A percentile compares a stretch with the other conserved stretches of the same genome.
phyloP scores from a whole-genome alignment of 2,113 vertebrate genomes.

The Scatophagus argus region DNA sequence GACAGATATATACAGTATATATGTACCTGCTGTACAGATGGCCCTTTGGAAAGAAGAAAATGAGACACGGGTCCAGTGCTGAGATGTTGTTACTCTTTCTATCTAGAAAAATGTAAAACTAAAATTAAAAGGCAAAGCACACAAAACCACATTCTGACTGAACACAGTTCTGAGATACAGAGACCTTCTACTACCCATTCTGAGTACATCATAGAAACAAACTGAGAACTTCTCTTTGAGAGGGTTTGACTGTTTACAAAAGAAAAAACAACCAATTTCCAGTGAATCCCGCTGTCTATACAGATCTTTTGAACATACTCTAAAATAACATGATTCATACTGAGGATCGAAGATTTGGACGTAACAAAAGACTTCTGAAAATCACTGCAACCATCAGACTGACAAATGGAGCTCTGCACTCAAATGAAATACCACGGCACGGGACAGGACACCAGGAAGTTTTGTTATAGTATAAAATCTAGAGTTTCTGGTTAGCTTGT shows the following conservation, averaged over 20 bases:
- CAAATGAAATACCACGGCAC: slow-evolving; percentile 37
- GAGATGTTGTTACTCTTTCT: slow-evolving; percentile 48
- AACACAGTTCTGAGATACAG: slow-evolving; percentile 43
- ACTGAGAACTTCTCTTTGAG: slow-evolving; percentile 38
- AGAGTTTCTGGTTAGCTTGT: slow-evolving; percentile 29
- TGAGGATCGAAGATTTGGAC: slow-evolving; percentile 2
- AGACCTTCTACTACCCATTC: slow-evolving; percentile 40
- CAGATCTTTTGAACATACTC: slow-evolving; percentile 17
- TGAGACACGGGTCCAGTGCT: slow-evolving; percentile 51
- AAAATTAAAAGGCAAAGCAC: slow-evolving; percentile 46
- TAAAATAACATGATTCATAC: slow-evolving; percentile 23
- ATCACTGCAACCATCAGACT: slow-evolving; percentile 16
- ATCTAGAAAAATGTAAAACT: slow-evolving; percentile 46
- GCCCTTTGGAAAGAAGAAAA: slow-evolving; percentile 61
- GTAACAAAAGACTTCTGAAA: slow-evolving; percentile 23
- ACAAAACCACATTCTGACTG: slow-evolving; percentile 50
- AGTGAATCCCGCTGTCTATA: slow-evolving; percentile 35
- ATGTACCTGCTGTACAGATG: slow-evolving; percentile 60
- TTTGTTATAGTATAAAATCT: slow-evolving; percentile 41
- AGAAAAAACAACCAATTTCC: slow-evolving; percentile 44
- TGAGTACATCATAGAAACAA: slow-evolving; percentile 37
- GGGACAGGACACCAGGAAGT: slow-evolving; percentile 27
- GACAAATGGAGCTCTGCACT: slow-evolving; percentile 34
- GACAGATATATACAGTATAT: slow-evolving; percentile 43
- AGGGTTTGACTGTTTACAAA: slow-evolving; percentile 23